Base-by-base conservation (phyloP, 1,140 invertebrate genomes). In the Sarcophaga peregrina region DNA sequence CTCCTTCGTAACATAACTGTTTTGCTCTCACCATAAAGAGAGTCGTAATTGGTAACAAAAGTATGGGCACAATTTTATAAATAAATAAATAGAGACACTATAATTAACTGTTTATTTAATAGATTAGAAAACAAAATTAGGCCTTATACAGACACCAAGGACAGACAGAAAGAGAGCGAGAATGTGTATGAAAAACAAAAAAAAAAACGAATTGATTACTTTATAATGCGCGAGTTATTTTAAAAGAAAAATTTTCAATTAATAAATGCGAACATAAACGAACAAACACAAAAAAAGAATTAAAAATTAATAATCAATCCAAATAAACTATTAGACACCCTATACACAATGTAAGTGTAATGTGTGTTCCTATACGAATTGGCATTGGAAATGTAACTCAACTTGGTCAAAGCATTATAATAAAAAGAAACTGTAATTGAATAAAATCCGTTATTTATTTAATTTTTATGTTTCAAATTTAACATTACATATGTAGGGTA, bases 61-160 rank as follows among this genome's bases (percentile, higher is more conserved):
- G 25, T 37, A 37, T 37, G 25, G 25, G 25, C 25, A 37, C 25
- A 37, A 37, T 37, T 37, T 37, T 37, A 37, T 2, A 37, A 37
- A 37, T 37, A 37, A 37, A 37, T 37, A 37, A 37, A 37, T 37
- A 37, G 25, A 37, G 25, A 37, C 25, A 37, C 25, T 37, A 58
- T 58, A 58, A 58, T 58, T 58, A 58, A 58, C 54, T 58, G 54
- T 58, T 58, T 37, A 37, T 37, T 5, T n/a, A 58, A 58, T 58
- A 58, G 54, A 58, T 58, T 58, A 58, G 54, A 58, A 58, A 58
- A n/a, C 54, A 58, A 58, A 58, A 58, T 58, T 58, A 58, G n/a
- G 54, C 54, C 54, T 15, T 58, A 58, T 58, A 58, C 7, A 37
- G 25, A 4, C 25, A 37, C 4, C 1, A 2, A 37, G 25, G 25